Conservation (phyloP, 2,888 invertebrate genomes). For the Tetrapedia diversipes region DNA sequence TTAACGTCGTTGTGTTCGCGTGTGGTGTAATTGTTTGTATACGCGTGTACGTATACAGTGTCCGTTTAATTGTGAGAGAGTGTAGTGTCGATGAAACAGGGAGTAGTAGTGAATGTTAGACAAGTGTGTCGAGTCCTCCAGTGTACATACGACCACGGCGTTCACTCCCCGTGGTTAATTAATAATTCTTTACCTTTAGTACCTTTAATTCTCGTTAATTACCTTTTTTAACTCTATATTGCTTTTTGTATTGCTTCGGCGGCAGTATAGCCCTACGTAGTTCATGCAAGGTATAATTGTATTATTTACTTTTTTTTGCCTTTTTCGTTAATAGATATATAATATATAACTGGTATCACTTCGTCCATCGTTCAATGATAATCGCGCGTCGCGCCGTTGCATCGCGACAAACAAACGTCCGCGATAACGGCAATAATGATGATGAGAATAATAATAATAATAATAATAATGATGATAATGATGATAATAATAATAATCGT, state of each 20-base stretch:
- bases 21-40: neutral
- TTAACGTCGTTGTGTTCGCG: neutral
- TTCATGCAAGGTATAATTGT: slow-evolving; percentile 77
- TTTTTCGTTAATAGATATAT: slow-evolving; percentile 46
- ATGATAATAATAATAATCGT: neutral
- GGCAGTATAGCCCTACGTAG: slow-evolving; percentile 80
- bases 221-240: slow-evolving; percentile 77
- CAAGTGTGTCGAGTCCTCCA: slow-evolving; percentile 30
- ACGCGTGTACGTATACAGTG: neutral
- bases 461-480: neutral
- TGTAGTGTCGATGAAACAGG: no score
- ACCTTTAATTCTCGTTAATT: slow-evolving; percentile 59
- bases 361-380: slow-evolving; percentile 13
- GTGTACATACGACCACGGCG: slow-evolving; percentile 54
- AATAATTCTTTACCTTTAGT: slow-evolving; percentile 48
- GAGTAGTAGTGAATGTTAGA: no score
- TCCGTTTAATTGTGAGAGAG: neutral
- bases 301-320: slow-evolving; percentile 49
- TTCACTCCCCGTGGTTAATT: slow-evolving; percentile 51
- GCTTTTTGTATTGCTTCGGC: slow-evolving; percentile 82
- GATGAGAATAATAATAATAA: neutral
- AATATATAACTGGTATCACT: slow-evolving; percentile 37
- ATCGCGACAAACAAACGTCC: neutral
- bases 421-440: neutral
- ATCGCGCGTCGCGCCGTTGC: neutral